Percentiles rank a stretch among this genome's conserved stretches.
Conservation (phyloP, 2,888 invertebrate genomes). For the Agrotis ipsilon region DNA sequence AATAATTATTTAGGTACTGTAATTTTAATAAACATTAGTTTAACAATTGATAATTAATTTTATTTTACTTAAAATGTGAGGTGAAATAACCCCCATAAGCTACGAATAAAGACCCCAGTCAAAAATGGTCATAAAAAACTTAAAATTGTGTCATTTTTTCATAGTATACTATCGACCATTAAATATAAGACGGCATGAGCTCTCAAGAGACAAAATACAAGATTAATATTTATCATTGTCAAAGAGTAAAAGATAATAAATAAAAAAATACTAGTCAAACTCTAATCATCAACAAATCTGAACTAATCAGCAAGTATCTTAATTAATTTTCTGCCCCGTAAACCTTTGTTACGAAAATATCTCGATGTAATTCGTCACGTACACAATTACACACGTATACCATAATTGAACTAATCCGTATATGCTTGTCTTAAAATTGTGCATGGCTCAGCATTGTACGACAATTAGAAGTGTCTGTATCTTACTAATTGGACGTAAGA, state of each 20-base stretch:
- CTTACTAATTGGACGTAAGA: conserved; percentile 58
- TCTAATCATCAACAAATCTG: neutral
- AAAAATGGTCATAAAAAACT: neutral
- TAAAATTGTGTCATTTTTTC: neutral
- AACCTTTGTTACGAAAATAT: conserved; percentile 7
- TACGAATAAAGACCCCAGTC: neutral
- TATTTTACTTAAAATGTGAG: too few relatives aligned
- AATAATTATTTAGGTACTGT: too few relatives aligned
- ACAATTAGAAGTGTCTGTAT: conserved; percentile 56
- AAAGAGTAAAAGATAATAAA: neutral
- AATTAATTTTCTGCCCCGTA: conserved; percentile 8
- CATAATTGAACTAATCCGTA: conserved; percentile 54
- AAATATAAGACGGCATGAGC: neutral
- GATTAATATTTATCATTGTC: neutral
- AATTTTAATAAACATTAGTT: too few relatives aligned
- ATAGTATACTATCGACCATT: neutral
- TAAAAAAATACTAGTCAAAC: too few relatives aligned
- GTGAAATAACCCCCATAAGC: too few relatives aligned
- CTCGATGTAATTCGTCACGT: conserved; percentile 46
- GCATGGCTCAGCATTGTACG: conserved; percentile 60
- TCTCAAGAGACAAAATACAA: neutral
- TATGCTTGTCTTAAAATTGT: conserved; percentile 62
- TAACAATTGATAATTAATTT: too few relatives aligned
- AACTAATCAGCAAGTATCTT: neutral
- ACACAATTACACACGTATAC: conserved; percentile 20